Evolutionary conservation across 2,888 invertebrate species (phyloP), one percentile per base, ranked within the genome.

Genomic region (Sinotaia quadrata): DNA sequence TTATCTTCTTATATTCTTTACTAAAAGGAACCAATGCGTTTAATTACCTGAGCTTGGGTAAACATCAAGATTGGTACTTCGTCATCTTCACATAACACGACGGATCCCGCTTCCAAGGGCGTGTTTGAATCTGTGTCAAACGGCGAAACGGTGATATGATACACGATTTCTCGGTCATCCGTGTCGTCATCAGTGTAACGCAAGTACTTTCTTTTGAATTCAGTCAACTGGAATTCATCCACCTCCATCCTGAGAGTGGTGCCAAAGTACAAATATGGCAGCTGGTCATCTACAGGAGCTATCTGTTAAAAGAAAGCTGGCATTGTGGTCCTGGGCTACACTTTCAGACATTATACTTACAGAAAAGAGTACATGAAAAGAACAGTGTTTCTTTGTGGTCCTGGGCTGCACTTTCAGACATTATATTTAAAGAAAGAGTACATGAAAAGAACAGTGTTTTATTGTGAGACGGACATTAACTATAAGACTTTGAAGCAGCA

Each of bases 261-360:
- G 24, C 81, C 81, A 2, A 81, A 81, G 70, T 82, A 79, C 12
- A 85, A 68, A 54, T 81, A 78, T 4, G 88, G 88, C 12, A 85
- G 85, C 44, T 81, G 80, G 66, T 86, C 84, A 76, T 88, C 88
- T 24, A 85, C 75, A 1, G 87, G 87, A 29, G 82, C 75, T 18
- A 88, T 47, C 65, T 65, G 65, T 12, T 7, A 21, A n/a, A n/a
- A n/a, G n/a, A n/a, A n/a, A n/a, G n/a, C n/a, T n/a, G n/a, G n/a
- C n/a, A n/a, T n/a, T n/a, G n/a, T n/a, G n/a, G n/a, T n/a, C n/a
- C n/a, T n/a, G n/a, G n/a, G n/a, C n/a, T n/a, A n/a, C n/a, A n/a
- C n/a, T n/a, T n/a, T n/a, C n/a, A n/a, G n/a, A n/a, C n/a, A n/a
- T n/a, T n/a, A n/a, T n/a, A n/a, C n/a, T n/a, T n/a, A n/a, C n/a